Evolutionary conservation across 2,888 invertebrate species (phyloP), one percentile per base, ranked within the genome.

Genomic region (Dolomedes plantarius): DNA sequence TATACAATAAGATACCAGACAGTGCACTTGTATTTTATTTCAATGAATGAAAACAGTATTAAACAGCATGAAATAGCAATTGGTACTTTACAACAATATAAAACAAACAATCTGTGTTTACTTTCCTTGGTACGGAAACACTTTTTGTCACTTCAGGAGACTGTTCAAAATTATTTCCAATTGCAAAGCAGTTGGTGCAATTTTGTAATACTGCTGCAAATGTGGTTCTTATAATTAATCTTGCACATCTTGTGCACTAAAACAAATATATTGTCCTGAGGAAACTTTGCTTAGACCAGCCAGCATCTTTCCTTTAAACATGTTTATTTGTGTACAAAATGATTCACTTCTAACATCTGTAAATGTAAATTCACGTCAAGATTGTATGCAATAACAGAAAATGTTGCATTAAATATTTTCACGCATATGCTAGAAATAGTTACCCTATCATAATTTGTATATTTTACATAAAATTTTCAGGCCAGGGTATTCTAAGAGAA

Each of bases 21-120:
- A 41, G 75, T 82, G 75, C 75, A 71, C 75, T 76, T 31, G 71
- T 41, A 80, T 65, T 82, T 82, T 82, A 76, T 82, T 62, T 75
- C 76, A 82, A 79, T 46, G 16, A 46, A 65, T 68, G 62, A 65
- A 79, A 28, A 39, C 9, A 32, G 69, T 71, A 39, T 36, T 69
- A 56, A 79, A 82, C 69, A 82, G 75, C 46, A 50, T 76, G 71
- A 75, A 62, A 82, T 29, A 71, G 74, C 67, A 81, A 68, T 82
- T 82, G 82, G 75, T 71, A 82, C 69, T 76, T 75, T 67, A 79
- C 65, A 67, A 46, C 50, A 67, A 73, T 32, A 79, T 23, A 68
- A 68, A 50, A 76, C 31, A 68, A 11, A 71, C 36, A 5, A 6
- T 46, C 46, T 9, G 16, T 16, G 36, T 36, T 36, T 36, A 36